These are phyloP conservation scores for Euura lappo DNA, from an alignment of 1,140 invertebrate species.

Conservation along the genomic window DNA sequence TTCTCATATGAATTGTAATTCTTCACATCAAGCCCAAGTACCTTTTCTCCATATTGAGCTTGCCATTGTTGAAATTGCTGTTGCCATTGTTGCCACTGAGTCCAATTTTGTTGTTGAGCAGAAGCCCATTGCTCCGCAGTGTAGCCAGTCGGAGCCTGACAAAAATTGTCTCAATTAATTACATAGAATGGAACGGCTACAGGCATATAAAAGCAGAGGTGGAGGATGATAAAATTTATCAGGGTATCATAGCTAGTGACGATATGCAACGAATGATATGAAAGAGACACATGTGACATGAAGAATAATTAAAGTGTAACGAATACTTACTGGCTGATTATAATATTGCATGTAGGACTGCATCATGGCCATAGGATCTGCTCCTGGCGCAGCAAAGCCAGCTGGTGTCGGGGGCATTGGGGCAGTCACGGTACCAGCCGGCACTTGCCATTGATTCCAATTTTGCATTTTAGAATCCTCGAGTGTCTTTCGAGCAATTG, in stretches of 20 bases:
- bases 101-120: constrained; percentile 80
- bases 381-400: constrained; percentile 50
- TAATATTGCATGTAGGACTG: constrained; percentile 60
- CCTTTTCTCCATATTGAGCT: constrained; percentile 80
- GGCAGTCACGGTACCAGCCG: constrained; percentile 47
- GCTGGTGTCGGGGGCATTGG: constrained; percentile 55
- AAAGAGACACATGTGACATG: not conserved
- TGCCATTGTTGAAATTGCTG: constrained; percentile 87
- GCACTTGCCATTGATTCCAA: constrained; percentile 60
- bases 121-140: constrained; percentile 73
- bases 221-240: not conserved
- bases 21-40: constrained; percentile 42
- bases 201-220: no score
- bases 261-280: no score
- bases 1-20: constrained; percentile 10
- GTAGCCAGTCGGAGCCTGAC: constrained; percentile 65
- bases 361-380: constrained; percentile 57
- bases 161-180: constrained; percentile 18
- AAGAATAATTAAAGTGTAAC: not conserved
- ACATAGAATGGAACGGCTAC: not conserved
- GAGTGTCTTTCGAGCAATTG: constrained; percentile 30
- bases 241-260: not conserved
- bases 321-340: constrained; percentile 58
- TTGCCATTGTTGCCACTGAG: constrained; percentile 84
- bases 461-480: constrained; percentile 55